Percentiles rank a stretch among this genome's conserved stretches.
Evolutionary conservation across 2,888 invertebrate genomes (phyloP).

Genomic region (Agapostemon virescens): DNA sequence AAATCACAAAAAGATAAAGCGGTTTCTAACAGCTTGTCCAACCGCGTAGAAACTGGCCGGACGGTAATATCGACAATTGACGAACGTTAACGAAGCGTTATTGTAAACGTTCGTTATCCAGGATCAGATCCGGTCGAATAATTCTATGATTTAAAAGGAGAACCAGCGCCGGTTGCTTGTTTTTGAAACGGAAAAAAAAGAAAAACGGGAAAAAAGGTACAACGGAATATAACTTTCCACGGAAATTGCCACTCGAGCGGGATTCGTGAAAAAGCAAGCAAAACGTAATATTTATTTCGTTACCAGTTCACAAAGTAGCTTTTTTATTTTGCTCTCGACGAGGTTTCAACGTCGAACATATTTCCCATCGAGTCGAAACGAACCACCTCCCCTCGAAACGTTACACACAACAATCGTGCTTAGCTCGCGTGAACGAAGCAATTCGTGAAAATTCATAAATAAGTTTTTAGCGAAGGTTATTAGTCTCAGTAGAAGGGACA

Average conservation of each 20-base stretch:
- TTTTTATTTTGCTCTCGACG: not conserved
- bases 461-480: slow-evolving; percentile 19
- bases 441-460: slow-evolving; percentile 36
- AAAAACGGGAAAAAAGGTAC: not conserved
- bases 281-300: too few species aligned
- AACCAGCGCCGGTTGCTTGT: not conserved
- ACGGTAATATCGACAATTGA: too few species aligned
- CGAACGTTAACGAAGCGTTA: too few species aligned
- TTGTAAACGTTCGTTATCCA: too few species aligned
- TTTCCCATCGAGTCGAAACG: slow-evolving; percentile 1
- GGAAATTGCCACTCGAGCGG: not conserved
- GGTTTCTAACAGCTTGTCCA: not conserved
- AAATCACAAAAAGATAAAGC: not conserved
- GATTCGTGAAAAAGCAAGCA: not conserved
- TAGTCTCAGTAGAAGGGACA: slow-evolving; percentile 39
- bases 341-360: not conserved
- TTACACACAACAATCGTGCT: slow-evolving; percentile 2
- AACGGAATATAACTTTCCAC: too few species aligned
- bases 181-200: not conserved
- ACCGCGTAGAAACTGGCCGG: not conserved
- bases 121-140: too few species aligned
- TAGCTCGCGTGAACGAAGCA: slow-evolving; percentile 12
- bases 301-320: too few species aligned
- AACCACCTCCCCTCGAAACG: not conserved
- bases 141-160: too few species aligned